phyloP scores from a whole-genome alignment of 2,113 vertebrate species.

The Trinectes maculatus region DNA sequence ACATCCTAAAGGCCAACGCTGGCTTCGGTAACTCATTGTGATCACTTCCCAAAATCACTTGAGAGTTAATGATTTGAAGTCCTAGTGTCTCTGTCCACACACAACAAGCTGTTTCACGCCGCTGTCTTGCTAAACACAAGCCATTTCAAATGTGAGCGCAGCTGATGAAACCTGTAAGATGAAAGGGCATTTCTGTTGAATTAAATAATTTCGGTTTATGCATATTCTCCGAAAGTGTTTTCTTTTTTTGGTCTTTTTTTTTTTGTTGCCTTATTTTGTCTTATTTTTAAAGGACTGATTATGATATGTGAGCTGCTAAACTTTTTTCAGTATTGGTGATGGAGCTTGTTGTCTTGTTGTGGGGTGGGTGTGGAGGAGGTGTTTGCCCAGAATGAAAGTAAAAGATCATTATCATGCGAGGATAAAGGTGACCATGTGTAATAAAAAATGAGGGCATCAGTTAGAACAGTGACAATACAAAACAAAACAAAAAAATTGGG shows the following conservation, averaged over 20 bases:
- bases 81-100: slow-evolving; percentile 1
- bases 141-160: slow-evolving; percentile 47
- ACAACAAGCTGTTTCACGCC: slow-evolving; percentile 14
- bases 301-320: slow-evolving; percentile 81
- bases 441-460: neutral
- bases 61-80: slow-evolving; percentile 4
- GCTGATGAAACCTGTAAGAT: slow-evolving; percentile 34
- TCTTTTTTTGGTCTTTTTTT: slow-evolving; percentile 37
- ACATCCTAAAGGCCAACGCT: slow-evolving; percentile 1
- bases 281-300: slow-evolving; percentile 47
- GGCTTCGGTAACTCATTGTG: neutral
- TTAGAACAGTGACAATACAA: neutral
- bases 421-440: neutral
- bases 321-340: slow-evolving; percentile 73
- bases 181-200: slow-evolving; percentile 59
- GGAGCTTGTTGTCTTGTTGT: slow-evolving; percentile 42
- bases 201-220: slow-evolving; percentile 48
- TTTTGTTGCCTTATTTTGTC: slow-evolving; percentile 36
- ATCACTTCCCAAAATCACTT: slow-evolving; percentile 5
- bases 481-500: slow-evolving; percentile 14
- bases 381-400: slow-evolving; percentile 19
- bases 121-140: slow-evolving; percentile 55
- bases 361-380: slow-evolving; percentile 34
- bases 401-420: neutral
- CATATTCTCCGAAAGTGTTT: slow-evolving; percentile 35